Percentiles rank a stretch among this genome's conserved stretches.
Evolutionary conservation across 2,113 vertebrate species (phyloP).

Genomic region (Rattus norvegicus): GRCr8 NC_086031.1:47570501-47571000

Average conservation of each 20-base stretch:
- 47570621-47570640: too few relatives aligned
- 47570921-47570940: background rate
- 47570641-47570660: background rate
- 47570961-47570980: background rate
- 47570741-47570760: background rate
- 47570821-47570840: background rate
- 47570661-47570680: too few relatives aligned
- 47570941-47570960: background rate
- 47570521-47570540: too few relatives aligned
- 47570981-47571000: background rate
- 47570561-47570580: background rate
- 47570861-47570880: background rate
- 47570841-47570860: background rate
- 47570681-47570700: background rate
- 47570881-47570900: background rate
- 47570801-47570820: background rate
- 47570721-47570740: background rate
- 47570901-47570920: background rate
- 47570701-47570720: background rate
- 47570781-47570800: background rate
- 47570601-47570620: too few relatives aligned
- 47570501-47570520: too few relatives aligned
- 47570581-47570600: too few relatives aligned
- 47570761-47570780: background rate
- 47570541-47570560: too few relatives aligned